A percentile compares a stretch with the other conserved stretches of the same genome.
These are phyloP conservation scores for Triplophysa bombifrons DNA, from an alignment of 2,797 vertebrate species.

Conservation along the genomic window DNA sequence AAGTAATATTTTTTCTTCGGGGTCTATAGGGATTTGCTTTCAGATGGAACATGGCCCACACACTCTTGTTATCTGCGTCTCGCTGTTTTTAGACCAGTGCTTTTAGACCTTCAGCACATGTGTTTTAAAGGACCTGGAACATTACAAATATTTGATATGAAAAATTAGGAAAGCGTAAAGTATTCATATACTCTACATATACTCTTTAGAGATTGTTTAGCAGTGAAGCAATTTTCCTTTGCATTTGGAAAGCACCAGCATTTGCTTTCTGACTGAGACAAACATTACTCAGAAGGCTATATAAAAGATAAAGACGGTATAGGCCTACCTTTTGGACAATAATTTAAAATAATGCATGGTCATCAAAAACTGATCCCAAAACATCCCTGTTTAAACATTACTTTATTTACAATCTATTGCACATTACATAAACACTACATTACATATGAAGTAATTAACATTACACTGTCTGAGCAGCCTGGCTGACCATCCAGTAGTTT, in stretches of 20 bases:
- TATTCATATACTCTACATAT: not conserved
- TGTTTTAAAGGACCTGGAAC: not conserved
- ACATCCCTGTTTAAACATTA: not conserved
- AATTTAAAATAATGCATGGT: not conserved
- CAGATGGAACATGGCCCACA: conserved; percentile 3
- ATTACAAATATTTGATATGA: conserved; percentile 14
- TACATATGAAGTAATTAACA: not conserved
- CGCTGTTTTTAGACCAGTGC: conserved; percentile 4
- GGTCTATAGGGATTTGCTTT: conserved; percentile 20
- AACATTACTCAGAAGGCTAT: not conserved
- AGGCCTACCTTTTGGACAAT: not conserved
- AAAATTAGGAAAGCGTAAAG: conserved; percentile 10
- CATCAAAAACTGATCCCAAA: not conserved
- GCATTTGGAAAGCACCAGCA: conserved; percentile 4
- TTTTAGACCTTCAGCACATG: conserved; percentile 22
- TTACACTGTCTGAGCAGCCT: not conserved
- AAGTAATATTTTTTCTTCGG: conserved; percentile 49
- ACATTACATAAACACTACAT: no score
- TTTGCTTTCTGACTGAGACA: not conserved
- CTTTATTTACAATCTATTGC: not conserved
- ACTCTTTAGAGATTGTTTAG: no score
- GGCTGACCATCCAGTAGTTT: not conserved
- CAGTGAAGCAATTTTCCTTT: not conserved
- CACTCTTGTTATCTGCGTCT: conserved; percentile 9
- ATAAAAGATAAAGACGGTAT: no score